Evolutionary conservation across 2,888 invertebrate genomes (phyloP).

Genomic region (Drymonia ruficornis): DNA sequence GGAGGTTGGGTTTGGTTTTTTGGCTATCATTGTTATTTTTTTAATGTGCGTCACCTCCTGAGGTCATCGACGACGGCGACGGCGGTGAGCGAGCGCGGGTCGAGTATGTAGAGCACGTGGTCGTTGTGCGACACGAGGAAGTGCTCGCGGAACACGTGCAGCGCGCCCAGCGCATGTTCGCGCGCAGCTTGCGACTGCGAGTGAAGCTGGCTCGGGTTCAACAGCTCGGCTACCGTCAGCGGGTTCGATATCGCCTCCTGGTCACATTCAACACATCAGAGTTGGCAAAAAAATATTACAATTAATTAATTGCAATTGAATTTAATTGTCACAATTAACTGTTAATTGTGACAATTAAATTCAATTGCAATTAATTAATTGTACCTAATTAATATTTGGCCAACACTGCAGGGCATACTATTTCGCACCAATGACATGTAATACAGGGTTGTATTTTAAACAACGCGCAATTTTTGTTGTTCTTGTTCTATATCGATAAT

Average conservation of each 20-base stretch:
- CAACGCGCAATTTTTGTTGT: too few species aligned
- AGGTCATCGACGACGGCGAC: slow-evolving; percentile 87
- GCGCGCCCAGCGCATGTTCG: slow-evolving; percentile 72
- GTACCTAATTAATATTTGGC: too few species aligned
- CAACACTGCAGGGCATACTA: too few species aligned
- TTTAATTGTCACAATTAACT: too few species aligned
- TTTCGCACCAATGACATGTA: too few species aligned
- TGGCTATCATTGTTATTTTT: too few species aligned
- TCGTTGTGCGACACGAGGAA: slow-evolving; percentile 91
- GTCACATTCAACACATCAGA: not conserved
- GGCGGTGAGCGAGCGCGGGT: slow-evolving; percentile 88
- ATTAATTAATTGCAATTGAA: too few species aligned
- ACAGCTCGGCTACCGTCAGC: slow-evolving; percentile 87
- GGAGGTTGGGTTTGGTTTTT: too few species aligned
- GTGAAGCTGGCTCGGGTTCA: slow-evolving; percentile 85
- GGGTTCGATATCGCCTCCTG: slow-evolving; percentile 81
- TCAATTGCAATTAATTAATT: too few species aligned
- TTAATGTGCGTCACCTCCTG: slow-evolving; percentile 80
- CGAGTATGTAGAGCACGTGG: slow-evolving; percentile 89
- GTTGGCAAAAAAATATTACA: not conserved
- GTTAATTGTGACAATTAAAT: too few species aligned
- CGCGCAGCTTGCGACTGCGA: slow-evolving; percentile 53
- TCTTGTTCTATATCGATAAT: too few species aligned
- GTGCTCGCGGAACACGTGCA: slow-evolving; percentile 88
- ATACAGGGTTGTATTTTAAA: too few species aligned